phyloP scores from a whole-genome alignment of 2,888 invertebrate genomes.

The Boloria selene region DNA sequence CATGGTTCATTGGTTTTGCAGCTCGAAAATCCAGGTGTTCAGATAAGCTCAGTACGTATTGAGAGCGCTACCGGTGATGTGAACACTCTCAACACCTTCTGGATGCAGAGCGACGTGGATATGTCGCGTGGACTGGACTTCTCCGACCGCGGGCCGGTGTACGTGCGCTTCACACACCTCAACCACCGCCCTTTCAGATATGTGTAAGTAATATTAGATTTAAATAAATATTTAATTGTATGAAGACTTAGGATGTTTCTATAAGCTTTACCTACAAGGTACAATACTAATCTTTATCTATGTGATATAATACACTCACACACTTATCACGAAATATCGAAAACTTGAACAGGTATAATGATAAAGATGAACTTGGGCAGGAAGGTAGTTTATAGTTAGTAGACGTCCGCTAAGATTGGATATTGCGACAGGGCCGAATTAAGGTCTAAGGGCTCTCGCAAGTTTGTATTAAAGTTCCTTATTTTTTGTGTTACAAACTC shows the following conservation, averaged over 20 bases:
- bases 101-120: constrained; percentile 91
- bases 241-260: not conserved
- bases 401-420: too few species aligned
- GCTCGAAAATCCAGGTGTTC: constrained; percentile 84
- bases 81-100: constrained; percentile 87
- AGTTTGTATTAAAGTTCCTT: too few species aligned
- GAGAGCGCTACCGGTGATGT: constrained; percentile 68
- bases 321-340: too few species aligned
- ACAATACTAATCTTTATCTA: too few species aligned
- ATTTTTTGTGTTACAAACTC: too few species aligned
- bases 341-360: too few species aligned
- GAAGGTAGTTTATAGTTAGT: too few species aligned
- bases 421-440: too few species aligned
- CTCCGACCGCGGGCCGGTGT: constrained; percentile 85
- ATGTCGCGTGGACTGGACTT: constrained; percentile 92
- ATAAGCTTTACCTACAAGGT: too few species aligned
- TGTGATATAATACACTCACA: too few species aligned
- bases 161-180: constrained; percentile 88
- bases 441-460: too few species aligned
- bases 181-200: constrained; percentile 89
- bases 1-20: constrained; percentile 47
- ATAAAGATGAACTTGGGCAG: too few species aligned
- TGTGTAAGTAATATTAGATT: constrained; percentile 50
- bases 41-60: constrained; percentile 74
- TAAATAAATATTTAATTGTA: not conserved